A percentile compares a stretch with the other conserved stretches of the same genome.
phyloP scores from a whole-genome alignment of 2,797 vertebrate genomes.

The Parauchenoglanis ngamensis region DNA sequence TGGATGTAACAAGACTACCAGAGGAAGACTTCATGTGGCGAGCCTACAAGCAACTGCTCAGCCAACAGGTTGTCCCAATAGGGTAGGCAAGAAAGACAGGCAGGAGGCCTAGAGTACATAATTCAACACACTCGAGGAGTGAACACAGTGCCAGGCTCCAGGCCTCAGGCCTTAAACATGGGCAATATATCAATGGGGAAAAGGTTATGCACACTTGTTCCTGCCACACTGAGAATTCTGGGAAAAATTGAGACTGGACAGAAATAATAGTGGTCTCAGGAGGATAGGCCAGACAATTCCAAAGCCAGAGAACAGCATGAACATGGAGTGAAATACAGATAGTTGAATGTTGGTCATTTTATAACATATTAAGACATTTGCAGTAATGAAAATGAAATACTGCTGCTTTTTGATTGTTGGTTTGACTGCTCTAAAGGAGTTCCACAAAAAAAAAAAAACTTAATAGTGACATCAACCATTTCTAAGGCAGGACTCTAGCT shows the following conservation, averaged over 20 bases:
- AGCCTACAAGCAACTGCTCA: conserved; percentile 20
- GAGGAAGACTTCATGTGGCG: conserved; percentile 25
- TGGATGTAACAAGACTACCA: conserved; percentile 30
- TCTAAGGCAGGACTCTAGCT: neutral
- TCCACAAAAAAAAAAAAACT: neutral
- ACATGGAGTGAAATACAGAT: neutral
- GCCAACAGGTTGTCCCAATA: conserved; percentile 42
- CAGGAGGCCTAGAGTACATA: conserved; percentile 39
- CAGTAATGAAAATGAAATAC: neutral
- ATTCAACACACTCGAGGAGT: conserved; percentile 27
- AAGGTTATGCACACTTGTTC: conserved; percentile 30
- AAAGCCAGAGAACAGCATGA: conserved; percentile 7
- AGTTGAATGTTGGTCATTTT: neutral
- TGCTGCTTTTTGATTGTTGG: neutral
- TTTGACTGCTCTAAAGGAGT: neutral
- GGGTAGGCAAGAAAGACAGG: conserved; percentile 45
- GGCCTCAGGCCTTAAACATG: conserved; percentile 34
- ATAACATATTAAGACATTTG: neutral
- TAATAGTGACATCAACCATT: neutral
- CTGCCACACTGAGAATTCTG: neutral
- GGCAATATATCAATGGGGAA: conserved; percentile 28
- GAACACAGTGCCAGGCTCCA: conserved; percentile 27
- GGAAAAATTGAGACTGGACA: conserved; percentile 43
- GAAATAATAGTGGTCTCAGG: conserved; percentile 27
- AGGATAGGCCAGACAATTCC: conserved; percentile 7